Percentiles rank a stretch among this genome's conserved stretches.
Evolutionary conservation across 2,113 vertebrate species (phyloP).

Genomic region (Eptesicus fuscus): DNA sequence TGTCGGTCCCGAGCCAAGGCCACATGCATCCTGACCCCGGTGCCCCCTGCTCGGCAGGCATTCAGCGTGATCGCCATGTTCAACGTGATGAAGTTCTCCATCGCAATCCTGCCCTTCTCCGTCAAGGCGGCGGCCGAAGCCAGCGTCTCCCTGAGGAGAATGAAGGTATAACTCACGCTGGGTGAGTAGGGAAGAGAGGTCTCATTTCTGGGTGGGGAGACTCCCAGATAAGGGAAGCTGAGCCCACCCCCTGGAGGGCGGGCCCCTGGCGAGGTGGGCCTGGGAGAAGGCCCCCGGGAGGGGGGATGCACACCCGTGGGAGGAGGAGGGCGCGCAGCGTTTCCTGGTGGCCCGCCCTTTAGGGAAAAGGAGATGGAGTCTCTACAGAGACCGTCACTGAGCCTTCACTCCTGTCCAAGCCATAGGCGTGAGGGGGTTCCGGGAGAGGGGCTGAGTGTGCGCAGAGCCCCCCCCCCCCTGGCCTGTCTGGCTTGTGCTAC

Average conservation of each 20-base stretch:
- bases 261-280: not conserved
- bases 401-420: not conserved
- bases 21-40: not conserved
- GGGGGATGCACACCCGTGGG: not conserved
- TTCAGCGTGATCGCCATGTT: conserved; percentile 89
- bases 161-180: conserved; percentile 78
- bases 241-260: not conserved
- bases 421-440: not conserved
- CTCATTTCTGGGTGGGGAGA: not conserved
- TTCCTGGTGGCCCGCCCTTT: not conserved
- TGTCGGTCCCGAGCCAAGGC: not conserved
- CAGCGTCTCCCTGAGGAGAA: conserved; percentile 77
- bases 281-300: not conserved
- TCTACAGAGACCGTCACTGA: not conserved
- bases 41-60: conserved; percentile 77
- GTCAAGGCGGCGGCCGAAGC: conserved; percentile 82
- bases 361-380: not conserved
- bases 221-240: not conserved
- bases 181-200: conserved; percentile 55
- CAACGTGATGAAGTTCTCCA: conserved; percentile 85
- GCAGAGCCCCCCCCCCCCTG: not conserved
- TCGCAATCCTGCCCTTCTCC: conserved; percentile 80
- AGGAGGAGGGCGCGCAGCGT: not conserved
- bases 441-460: not conserved
- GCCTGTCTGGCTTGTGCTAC: not conserved